Evolutionary conservation across 2,888 invertebrate species (phyloP).

Genomic region (Andrena dorsata): DNA sequence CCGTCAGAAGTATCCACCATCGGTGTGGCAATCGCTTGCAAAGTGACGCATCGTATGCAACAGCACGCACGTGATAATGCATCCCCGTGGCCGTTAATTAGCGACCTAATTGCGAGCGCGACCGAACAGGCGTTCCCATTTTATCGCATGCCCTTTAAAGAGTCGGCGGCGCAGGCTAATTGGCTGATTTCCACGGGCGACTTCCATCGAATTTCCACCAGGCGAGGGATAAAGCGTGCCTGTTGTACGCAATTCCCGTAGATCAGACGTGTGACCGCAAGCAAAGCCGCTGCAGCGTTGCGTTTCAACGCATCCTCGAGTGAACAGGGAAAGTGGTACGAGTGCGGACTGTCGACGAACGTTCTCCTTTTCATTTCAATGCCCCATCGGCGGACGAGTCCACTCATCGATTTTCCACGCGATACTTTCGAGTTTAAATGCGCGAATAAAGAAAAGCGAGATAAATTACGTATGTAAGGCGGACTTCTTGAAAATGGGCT

Average conservation of each 20-base stretch:
- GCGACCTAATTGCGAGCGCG: conserved; percentile 46
- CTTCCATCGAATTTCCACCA: conserved; percentile 55
- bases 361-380: conserved; percentile 61
- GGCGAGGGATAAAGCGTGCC: conserved; percentile 1
- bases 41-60: conserved; percentile 1
- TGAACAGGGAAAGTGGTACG: conserved; percentile 65
- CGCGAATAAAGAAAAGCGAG: too few species aligned
- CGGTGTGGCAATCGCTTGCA: background rate
- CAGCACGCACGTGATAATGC: background rate
- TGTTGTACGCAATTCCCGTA: conserved; percentile 47
- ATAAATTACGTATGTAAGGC: too few species aligned
- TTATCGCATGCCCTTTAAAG: conserved; percentile 59
- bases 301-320: conserved; percentile 50
- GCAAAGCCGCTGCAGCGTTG: conserved; percentile 51
- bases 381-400: background rate
- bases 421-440: background rate
- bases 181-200: conserved; percentile 57
- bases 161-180: conserved; percentile 44
- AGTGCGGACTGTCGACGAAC: conserved; percentile 63
- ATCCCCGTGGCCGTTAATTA: conserved; percentile 40
- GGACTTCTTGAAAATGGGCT: too few species aligned
- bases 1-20: background rate
- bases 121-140: conserved; percentile 26
- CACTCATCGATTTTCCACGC: background rate
- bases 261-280: conserved; percentile 58